Conservation (phyloP, 2,113 vertebrate genomes). For the Brachionichthys hirsutus region DNA sequence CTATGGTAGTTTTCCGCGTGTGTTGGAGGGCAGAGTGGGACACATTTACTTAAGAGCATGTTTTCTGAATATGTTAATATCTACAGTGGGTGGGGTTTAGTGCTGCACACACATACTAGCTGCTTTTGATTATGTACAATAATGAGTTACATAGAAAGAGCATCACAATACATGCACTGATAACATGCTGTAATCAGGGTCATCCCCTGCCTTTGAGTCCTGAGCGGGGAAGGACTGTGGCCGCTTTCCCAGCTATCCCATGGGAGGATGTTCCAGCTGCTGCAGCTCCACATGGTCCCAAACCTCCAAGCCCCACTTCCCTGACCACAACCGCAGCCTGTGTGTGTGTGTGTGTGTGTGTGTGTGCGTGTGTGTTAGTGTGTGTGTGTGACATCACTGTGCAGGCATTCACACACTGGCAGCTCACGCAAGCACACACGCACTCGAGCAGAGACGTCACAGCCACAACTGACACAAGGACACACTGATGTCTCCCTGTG, state of each 20-base stretch:
- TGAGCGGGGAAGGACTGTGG: conserved; percentile 43
- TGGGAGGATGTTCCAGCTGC: conserved; percentile 61
- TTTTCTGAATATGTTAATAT: conserved; percentile 49
- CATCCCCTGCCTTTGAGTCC: conserved; percentile 19
- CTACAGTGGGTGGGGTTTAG: conserved; percentile 50
- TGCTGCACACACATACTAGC: conserved; percentile 20
- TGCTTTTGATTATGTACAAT: conserved; percentile 44
- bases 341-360: no score
- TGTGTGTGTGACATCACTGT: conserved; percentile 71
- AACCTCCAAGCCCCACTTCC: conserved; percentile 26
- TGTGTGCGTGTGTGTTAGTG: no score
- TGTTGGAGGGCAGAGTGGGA: conserved; percentile 19
- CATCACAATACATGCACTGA: conserved; percentile 52
- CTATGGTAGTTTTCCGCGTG: conserved; percentile 59
- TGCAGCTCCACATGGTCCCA: conserved; percentile 29
- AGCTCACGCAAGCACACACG: conserved; percentile 24
- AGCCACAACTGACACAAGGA: conserved; percentile 14
- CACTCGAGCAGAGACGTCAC: conserved; percentile 47
- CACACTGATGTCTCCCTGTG: conserved; percentile 14
- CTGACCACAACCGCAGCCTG: conserved; percentile 34
- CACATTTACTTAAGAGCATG: conserved; percentile 26
- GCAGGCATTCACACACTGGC: conserved; percentile 31
- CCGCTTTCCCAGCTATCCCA: conserved; percentile 70
- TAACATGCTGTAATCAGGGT: conserved; percentile 41
- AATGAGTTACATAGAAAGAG: conserved; percentile 32